phyloP scores from a whole-genome alignment of 1,140 invertebrate genomes.

The Sarcophaga bullata region DNA sequence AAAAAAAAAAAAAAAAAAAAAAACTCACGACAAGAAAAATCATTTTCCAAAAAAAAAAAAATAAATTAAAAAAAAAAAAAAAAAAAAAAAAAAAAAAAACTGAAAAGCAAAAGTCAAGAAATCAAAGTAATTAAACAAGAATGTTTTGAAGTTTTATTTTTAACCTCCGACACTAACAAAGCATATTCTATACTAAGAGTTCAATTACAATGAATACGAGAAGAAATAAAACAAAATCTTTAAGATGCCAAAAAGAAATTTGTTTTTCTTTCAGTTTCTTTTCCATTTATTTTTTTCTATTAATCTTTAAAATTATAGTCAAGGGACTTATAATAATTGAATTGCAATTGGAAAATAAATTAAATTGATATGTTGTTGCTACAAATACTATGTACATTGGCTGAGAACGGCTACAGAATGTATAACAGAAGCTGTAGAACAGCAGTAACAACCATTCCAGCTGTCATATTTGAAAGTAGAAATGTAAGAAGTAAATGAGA shows the following conservation, averaged over 20 bases:
- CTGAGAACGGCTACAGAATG: too few relatives aligned
- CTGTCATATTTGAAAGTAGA: neutral
- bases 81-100: neutral
- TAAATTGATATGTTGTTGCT: neutral
- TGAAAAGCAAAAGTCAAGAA: conserved; percentile 29
- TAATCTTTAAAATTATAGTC: neutral
- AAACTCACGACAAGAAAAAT: neutral
- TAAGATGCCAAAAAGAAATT: too few relatives aligned
- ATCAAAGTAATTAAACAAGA: conserved; percentile 36
- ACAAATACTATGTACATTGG: too few relatives aligned
- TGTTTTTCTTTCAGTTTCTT: too few relatives aligned
- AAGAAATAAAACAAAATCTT: too few relatives aligned
- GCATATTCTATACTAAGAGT: neutral
- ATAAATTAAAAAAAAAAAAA: neutral
- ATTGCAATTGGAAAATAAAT: neutral
- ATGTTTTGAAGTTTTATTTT: conserved; percentile 13
- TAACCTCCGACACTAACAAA: neutral
- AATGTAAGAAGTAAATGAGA: neutral
- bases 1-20: neutral
- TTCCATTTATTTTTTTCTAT: neutral
- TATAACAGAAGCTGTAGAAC: neutral
- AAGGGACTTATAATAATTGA: conserved; percentile 9
- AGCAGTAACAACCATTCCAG: too few relatives aligned
- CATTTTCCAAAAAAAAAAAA: neutral
- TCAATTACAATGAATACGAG: neutral